Evolutionary conservation across 2,888 invertebrate species (phyloP), one percentile per base, ranked within the genome.

Genomic region (Cosmorhoe ocellata): DNA sequence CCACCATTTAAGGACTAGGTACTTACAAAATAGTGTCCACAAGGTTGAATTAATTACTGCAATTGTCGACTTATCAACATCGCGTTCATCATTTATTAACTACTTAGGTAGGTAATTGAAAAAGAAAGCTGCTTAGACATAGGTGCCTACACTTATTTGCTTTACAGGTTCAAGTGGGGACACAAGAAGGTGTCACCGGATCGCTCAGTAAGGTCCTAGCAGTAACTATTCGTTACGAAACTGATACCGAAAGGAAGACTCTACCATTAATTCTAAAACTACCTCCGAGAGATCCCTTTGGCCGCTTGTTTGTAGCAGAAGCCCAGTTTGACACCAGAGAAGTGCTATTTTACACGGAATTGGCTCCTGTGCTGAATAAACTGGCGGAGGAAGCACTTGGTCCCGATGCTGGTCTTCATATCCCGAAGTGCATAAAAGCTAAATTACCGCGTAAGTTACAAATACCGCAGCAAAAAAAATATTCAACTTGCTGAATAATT

Each of bases 301-400:
- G 94, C 55, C 89, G 95, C 44, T 93, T 94, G 62, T 95, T 95
- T 78, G 95, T 96, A 52, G 95, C 95, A 14, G 95, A 95, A 75
- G 95, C 95, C 0, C 95, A 95, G 76, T 96, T 96, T 74, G 95
- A 96, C 78, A 92, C 95, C 3, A 90, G 96, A 53, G 96, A 96
- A 83, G 95, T 96, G 66, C 92, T 95, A 61, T 96, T 96, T 84
- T 96, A 96, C 75, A 95, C 95, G 0, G 93, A 95, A 90, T 93
- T 95, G 67, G 92, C 91, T 6, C 90, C 95, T 88, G 94, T 94
- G 11, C 91, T 95, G 24, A 94, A 95, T 3, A 94, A 94, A 67
- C 75, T 95, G 59, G 92, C 93, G 58, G 90, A 91, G 13, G 94
- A 95, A 66, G 81, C 80, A 0, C 59, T 85, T 24, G 90, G 91